These are phyloP conservation scores for Athalia circularis DNA, from an alignment of 2,888 invertebrate species.

Conservation along the genomic window DNA sequence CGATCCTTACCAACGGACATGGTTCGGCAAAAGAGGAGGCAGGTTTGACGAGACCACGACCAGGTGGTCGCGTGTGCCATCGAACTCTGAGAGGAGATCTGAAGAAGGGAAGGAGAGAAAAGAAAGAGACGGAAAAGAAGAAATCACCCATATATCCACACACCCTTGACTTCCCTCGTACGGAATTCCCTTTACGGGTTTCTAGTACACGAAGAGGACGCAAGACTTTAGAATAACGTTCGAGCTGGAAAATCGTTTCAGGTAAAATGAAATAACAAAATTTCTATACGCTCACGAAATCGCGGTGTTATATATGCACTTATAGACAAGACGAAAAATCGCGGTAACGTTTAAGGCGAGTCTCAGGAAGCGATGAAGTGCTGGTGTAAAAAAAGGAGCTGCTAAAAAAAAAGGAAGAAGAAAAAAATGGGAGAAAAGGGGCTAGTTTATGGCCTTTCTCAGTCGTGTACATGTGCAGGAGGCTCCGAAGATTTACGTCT, in stretches of 20 bases:
- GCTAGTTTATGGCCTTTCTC: background rate
- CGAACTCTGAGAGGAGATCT: constrained; percentile 29
- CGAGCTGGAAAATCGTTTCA: too few relatives aligned
- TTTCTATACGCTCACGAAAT: too few relatives aligned
- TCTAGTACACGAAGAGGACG: too few relatives aligned
- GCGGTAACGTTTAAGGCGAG: too few relatives aligned
- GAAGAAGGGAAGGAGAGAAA: background rate
- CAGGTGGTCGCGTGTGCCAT: constrained; percentile 51
- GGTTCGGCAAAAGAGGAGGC: constrained; percentile 38
- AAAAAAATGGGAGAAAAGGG: background rate
- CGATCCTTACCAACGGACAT: background rate
- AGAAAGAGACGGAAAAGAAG: background rate
- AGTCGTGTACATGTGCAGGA: background rate
- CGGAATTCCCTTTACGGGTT: too few relatives aligned
- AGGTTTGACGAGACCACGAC: constrained; percentile 41
- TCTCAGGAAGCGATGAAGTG: background rate
- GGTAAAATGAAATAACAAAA: too few relatives aligned
- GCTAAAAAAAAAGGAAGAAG: background rate
- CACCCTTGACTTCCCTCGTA: background rate
- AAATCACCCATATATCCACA: background rate
- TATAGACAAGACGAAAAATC: too few relatives aligned
- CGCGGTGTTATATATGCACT: too few relatives aligned
- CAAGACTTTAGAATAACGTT: too few relatives aligned
- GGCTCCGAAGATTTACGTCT: constrained; percentile 56
- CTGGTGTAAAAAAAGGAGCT: background rate